A percentile compares a stretch with the other conserved stretches of the same genome.
Evolutionary conservation across 2,888 invertebrate genomes (phyloP).

Genomic region (Punctoribates punctum): DNA sequence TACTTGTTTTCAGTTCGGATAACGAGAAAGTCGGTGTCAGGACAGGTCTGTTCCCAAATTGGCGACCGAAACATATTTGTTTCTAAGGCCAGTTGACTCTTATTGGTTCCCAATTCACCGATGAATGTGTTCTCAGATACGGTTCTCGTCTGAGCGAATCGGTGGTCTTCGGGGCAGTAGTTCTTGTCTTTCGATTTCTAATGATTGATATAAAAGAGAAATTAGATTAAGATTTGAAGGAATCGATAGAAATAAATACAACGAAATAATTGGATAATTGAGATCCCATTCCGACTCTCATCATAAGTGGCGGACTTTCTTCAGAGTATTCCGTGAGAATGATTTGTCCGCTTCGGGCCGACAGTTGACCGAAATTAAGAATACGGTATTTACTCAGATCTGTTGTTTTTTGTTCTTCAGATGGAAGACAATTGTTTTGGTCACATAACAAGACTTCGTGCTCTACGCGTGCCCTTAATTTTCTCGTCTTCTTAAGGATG

Average conservation of each 20-base stretch:
- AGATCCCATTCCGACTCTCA: constrained; percentile 33
- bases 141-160: background rate
- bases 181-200: background rate
- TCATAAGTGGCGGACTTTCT: constrained; percentile 6
- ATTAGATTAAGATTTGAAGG: background rate
- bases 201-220: background rate
- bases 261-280: constrained; percentile 11
- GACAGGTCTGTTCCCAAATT: constrained; percentile 17
- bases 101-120: background rate
- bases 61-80: constrained; percentile 28
- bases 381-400: background rate
- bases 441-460: constrained; percentile 4
- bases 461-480: background rate
- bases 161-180: background rate
- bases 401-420: background rate
- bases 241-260: background rate
- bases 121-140: background rate
- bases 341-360: background rate
- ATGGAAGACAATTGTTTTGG: too few relatives aligned
- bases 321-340: constrained; percentile 22
- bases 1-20: background rate
- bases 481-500: background rate
- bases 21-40: constrained; percentile 14
- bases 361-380: background rate
- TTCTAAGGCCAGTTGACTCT: constrained; percentile 7